Percentiles rank a stretch among this genome's conserved stretches.
Evolutionary conservation across 2,797 vertebrate species (phyloP).

Genomic region (Poeciliopsis gracilis): DNA sequence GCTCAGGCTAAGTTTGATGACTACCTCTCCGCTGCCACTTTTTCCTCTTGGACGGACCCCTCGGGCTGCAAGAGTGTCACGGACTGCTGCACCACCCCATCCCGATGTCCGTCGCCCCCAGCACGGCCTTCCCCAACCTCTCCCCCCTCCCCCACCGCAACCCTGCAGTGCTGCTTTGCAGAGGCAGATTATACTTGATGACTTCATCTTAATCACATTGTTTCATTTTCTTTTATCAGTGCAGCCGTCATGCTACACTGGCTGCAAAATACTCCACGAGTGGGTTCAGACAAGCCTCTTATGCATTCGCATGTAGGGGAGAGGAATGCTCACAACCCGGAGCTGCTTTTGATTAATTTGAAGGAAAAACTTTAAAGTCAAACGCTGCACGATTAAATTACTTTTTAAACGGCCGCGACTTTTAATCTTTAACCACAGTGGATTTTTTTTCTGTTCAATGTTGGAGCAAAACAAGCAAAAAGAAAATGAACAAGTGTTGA

Average conservation of each 20-base stretch:
- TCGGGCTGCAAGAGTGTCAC: conserved; percentile 67
- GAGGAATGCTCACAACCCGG: not conserved
- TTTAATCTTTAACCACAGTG: conserved; percentile 1
- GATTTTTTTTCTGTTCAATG: conserved; percentile 2
- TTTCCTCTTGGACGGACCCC: conserved; percentile 68
- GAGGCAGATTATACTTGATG: conserved; percentile 73
- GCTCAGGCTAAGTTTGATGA: conserved; percentile 77
- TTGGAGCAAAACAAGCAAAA: not conserved
- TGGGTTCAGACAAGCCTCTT: conserved; percentile 42
- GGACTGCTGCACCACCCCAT: conserved; percentile 73
- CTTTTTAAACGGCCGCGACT: conserved; percentile 19
- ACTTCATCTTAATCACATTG: conserved; percentile 82
- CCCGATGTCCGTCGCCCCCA: conserved; percentile 54
- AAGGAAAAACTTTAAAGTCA: conserved; percentile 36
- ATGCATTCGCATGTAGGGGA: conserved; percentile 17
- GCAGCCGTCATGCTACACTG: conserved; percentile 44
- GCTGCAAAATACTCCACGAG: conserved; percentile 58
- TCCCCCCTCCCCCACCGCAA: conserved; percentile 3
- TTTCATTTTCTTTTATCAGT: conserved; percentile 79
- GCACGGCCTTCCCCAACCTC: conserved; percentile 41
- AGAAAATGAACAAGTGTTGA: not conserved
- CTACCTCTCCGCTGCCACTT: conserved; percentile 80
- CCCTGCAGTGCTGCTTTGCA: conserved; percentile 61
- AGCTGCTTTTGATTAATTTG: conserved; percentile 16
- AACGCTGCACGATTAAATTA: conserved; percentile 16